Evolutionary conservation across 2,888 invertebrate species (phyloP).

Genomic region (Cacoxenus indagator): DNA sequence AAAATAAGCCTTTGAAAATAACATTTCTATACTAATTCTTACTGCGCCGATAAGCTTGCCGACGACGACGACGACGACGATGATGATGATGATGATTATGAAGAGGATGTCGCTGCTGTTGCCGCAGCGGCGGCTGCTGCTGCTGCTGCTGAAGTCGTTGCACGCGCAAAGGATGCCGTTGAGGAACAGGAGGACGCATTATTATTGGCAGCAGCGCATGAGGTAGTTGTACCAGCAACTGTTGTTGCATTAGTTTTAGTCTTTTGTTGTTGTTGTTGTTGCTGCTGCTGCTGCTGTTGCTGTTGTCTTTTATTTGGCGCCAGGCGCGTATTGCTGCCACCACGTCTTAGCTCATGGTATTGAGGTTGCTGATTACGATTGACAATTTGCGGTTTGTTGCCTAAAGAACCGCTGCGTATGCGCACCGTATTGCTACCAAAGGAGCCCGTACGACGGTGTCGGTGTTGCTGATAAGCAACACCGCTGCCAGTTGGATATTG

Average conservation of each 20-base stretch:
- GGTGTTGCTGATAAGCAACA: constrained; percentile 47
- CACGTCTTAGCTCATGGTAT: constrained; percentile 60
- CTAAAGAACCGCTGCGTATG: constrained; percentile 69
- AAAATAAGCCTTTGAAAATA: constrained; percentile 31
- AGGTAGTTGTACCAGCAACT: neutral
- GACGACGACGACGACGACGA: constrained; percentile 41
- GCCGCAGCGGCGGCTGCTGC: constrained; percentile 25
- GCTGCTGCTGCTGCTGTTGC: constrained; percentile 5
- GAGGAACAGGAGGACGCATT: neutral
- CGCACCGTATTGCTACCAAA: constrained; percentile 69
- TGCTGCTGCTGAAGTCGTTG: constrained; percentile 30
- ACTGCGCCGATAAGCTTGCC: constrained; percentile 54
- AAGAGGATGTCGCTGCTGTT: constrained; percentile 12
- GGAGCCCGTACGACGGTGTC: constrained; percentile 68
- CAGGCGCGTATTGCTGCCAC: constrained; percentile 62
- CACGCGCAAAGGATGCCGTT: constrained; percentile 30
- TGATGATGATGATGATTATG: constrained; percentile 2
- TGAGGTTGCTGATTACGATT: constrained; percentile 67
- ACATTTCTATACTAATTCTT: constrained; percentile 51
- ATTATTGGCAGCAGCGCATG: neutral
- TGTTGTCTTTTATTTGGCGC: constrained; percentile 54
- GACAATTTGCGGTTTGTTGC: constrained; percentile 68
- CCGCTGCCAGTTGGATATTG: constrained; percentile 32
- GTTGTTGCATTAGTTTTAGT: neutral
- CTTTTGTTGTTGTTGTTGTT: neutral